A percentile compares a stretch with the other conserved stretches of the same genome.
phyloP scores from a whole-genome alignment of 2,113 vertebrate species.

The Rana temporaria region DNA sequence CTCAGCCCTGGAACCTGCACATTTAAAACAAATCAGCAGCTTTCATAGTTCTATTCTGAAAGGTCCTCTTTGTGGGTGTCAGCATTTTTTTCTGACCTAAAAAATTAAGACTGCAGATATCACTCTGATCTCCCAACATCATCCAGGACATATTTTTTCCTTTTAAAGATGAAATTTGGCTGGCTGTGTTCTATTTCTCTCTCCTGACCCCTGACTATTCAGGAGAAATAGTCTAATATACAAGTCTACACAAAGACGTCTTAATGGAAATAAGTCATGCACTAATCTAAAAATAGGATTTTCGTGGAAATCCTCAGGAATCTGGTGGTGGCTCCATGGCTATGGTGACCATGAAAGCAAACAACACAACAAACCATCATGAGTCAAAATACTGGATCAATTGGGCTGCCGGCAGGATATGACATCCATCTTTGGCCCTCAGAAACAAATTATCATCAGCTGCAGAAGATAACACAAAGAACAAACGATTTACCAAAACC shows the following conservation, averaged over 20 bases:
- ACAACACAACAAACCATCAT: background rate
- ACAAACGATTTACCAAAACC: no score
- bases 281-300: slow-evolving; percentile 23
- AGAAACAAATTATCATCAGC: no score
- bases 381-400: background rate
- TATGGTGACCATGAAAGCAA: background rate
- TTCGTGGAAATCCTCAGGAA: slow-evolving; percentile 35
- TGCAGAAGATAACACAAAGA: no score
- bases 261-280: slow-evolving; percentile 22
- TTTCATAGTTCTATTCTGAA: no score
- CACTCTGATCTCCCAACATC: background rate
- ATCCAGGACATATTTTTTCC: slow-evolving; percentile 4
- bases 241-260: slow-evolving; percentile 35
- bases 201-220: background rate
- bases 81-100: no score
- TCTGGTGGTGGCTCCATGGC: slow-evolving; percentile 1
- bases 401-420: no score
- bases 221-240: background rate
- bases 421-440: no score
- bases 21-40: no score
- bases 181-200: no score
- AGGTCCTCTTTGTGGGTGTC: no score
- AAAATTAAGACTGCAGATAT: slow-evolving; percentile 1
- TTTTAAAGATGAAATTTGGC: slow-evolving; percentile 18
- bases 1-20: no score